phyloP scores from a whole-genome alignment of 2,113 vertebrate species.

The Rhipidura dahli region DNA sequence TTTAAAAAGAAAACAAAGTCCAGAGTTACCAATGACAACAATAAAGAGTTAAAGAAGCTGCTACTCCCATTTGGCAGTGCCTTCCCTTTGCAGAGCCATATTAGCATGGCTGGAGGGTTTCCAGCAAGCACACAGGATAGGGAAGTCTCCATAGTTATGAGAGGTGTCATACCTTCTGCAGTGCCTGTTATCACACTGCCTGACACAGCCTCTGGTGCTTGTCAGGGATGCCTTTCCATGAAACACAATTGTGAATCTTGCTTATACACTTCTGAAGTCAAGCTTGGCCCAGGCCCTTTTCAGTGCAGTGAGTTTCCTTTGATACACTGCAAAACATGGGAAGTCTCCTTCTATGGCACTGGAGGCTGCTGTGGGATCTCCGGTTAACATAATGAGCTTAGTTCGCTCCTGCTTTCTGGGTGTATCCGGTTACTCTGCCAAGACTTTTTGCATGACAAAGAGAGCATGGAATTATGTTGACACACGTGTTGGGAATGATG shows the following conservation, averaged over 20 bases:
- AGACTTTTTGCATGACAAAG: conserved; percentile 67
- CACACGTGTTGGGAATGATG: conserved; percentile 70
- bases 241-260: not conserved
- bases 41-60: conserved; percentile 17
- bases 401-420: conserved; percentile 57
- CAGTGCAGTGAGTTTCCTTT: not conserved
- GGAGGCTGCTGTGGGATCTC: conserved; percentile 59
- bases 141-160: not conserved
- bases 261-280: not conserved
- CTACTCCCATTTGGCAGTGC: conserved; percentile 26
- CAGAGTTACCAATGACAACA: not conserved
- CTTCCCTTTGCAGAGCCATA: not conserved
- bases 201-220: not conserved
- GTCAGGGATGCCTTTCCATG: not conserved
- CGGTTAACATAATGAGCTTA: conserved; percentile 63
- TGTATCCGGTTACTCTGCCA: conserved; percentile 63
- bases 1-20: conserved; percentile 43
- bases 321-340: not conserved
- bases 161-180: not conserved
- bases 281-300: not conserved
- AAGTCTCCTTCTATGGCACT: conserved; percentile 44
- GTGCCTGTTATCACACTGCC: not conserved
- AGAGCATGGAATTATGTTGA: conserved; percentile 70
- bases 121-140: not conserved
- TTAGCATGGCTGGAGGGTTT: conserved; percentile 25